Evolutionary conservation across 1,140 invertebrate species (phyloP), one percentile per base, ranked within the genome.

Genomic region (Holcopasites calliopsidis): DNA sequence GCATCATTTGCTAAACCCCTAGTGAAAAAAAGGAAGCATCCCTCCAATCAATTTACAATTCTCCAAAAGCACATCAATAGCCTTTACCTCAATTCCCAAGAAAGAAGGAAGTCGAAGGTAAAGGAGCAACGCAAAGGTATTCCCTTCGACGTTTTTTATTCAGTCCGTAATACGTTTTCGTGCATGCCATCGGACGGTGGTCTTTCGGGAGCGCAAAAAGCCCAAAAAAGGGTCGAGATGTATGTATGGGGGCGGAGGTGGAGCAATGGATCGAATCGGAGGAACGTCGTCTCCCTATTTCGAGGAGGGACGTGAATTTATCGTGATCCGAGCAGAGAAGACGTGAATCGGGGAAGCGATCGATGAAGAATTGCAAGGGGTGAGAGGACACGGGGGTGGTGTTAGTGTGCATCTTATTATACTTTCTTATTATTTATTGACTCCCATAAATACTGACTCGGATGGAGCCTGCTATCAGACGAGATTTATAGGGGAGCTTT

Each of bases 391-490:
- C 28, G 42, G n/a, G 23, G 35, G 23, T 23, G 38, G 50, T n/a
- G n/a, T n/a, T n/a, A 31, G 49, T 11, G 62, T 64, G 69, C 69
- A 64, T 50, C 69, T 82, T 82, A 82, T 82, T 82, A 82, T 82
- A 78, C 75, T 82, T 81, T 81, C 80, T 70, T 82, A 81, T 82
- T 82, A 82, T 82, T 82, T 82, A 82, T 82, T 52, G 76, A 60
- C 28, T 10, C 76, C 68, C 64, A 70, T 82, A 82, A 82, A 82
- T 80, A 80, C 10, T 35, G n/a, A n/a, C 18, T 31, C 42, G 18
- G 38, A 21, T 38, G 42, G 42, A 33, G 31, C 26, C 18, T 21
- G 21, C 47, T 23, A 7, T 16, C 1, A 21, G 11, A 1, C 26
- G 23, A 26, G 72, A 81, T 81, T 81, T 81, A 81, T 60, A 47